Percentiles rank a stretch among this genome's conserved stretches.
These are phyloP conservation scores for Macropus fuliginosus DNA, from an alignment of 2,797 vertebrate species.

Conservation along the genomic window DNA sequence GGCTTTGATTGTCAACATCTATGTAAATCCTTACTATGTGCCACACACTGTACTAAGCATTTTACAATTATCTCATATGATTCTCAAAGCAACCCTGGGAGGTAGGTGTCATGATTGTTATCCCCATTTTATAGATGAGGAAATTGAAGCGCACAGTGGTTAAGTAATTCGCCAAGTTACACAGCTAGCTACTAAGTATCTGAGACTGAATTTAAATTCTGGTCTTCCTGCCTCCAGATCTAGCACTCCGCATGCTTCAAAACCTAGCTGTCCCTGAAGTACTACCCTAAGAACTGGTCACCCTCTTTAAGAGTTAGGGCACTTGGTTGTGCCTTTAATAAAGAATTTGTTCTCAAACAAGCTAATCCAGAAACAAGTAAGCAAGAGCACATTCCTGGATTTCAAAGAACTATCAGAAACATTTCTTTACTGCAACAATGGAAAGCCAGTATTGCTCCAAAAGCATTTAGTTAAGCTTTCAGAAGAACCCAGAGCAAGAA, in stretches of 20 bases:
- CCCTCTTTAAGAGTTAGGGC: conserved; percentile 12
- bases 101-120: background rate
- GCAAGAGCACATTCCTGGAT: conserved; percentile 22
- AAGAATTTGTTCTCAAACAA: conserved; percentile 71
- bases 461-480: conserved; percentile 58
- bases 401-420: conserved; percentile 15
- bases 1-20: no score
- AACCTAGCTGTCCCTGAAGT: background rate
- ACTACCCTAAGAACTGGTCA: background rate
- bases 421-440: conserved; percentile 42
- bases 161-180: background rate
- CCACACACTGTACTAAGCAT: background rate
- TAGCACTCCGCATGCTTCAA: background rate
- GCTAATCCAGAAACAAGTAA: conserved; percentile 39
- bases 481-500: conserved; percentile 55
- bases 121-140: background rate
- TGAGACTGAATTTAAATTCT: background rate
- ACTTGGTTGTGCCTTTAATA: conserved; percentile 44
- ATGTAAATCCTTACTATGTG: background rate
- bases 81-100: background rate
- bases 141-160: background rate
- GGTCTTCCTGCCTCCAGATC: background rate
- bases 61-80: background rate
- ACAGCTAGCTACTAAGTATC: background rate
- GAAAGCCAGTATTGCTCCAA: conserved; percentile 46